A percentile compares a stretch with the other conserved stretches of the same genome.
Evolutionary conservation across 2,888 invertebrate genomes (phyloP).

Genomic region (Xestia ashworthii): DNA sequence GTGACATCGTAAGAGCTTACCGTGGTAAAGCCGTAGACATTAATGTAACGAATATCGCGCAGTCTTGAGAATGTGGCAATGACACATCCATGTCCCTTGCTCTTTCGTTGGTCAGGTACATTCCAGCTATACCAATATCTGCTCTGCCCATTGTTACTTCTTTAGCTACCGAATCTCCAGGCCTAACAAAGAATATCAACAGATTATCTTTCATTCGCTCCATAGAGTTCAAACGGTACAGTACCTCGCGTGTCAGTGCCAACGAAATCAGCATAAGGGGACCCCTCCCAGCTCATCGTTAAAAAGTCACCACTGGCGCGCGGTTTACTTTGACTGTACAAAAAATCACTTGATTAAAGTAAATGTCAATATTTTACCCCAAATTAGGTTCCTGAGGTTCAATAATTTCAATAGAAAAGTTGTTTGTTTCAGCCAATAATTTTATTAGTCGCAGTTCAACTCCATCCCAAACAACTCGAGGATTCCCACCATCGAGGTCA

Average conservation of each 20-base stretch:
- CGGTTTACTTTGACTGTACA: not conserved
- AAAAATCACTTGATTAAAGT: not conserved
- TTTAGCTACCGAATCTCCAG: conserved; percentile 91
- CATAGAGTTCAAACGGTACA: not conserved
- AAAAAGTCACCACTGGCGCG: not conserved
- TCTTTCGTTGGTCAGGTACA: conserved; percentile 92
- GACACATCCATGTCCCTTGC: conserved; percentile 91
- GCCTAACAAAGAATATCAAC: conserved; percentile 77
- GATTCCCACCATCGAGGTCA: conserved; percentile 86
- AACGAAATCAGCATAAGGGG: not conserved
- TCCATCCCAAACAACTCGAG: conserved; percentile 92
- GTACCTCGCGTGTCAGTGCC: not conserved
- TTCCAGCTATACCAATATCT: conserved; percentile 93
- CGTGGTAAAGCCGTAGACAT: conserved; percentile 95
- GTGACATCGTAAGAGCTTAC: conserved; percentile 71
- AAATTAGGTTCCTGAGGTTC: conserved; percentile 89
- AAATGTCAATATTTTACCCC: conserved; percentile 66
- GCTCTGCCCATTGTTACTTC: conserved; percentile 89
- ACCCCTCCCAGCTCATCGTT: too few species aligned
- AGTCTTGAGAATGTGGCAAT: conserved; percentile 93
- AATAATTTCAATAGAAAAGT: conserved; percentile 93
- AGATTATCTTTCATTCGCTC: not conserved
- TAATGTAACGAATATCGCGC: conserved; percentile 94
- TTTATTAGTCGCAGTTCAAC: conserved; percentile 93
- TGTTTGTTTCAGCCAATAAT: conserved; percentile 91